phyloP scores from a whole-genome alignment of 2,113 vertebrate species.

The Sander lucioperca region DNA sequence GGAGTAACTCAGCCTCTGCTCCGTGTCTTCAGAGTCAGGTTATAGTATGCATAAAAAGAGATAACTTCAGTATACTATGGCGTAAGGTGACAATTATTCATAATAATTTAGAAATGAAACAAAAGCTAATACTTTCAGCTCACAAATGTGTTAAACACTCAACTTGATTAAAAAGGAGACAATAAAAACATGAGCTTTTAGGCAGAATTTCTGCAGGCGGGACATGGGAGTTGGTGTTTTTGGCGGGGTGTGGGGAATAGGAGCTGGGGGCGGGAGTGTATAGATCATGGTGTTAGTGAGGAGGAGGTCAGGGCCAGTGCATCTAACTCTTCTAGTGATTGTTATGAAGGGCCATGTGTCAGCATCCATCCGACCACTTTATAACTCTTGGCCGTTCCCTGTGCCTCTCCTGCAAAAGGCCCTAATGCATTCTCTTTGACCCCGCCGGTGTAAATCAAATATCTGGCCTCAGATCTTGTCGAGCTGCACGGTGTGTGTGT shows the following conservation, averaged over 20 bases:
- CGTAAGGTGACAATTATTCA: slow-evolving; percentile 20
- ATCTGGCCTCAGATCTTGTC: slow-evolving; percentile 74
- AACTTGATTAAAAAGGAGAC: neutral
- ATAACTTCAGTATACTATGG: neutral
- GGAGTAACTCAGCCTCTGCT: slow-evolving; percentile 41
- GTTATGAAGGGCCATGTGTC: slow-evolving; percentile 81
- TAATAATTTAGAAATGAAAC: slow-evolving; percentile 21
- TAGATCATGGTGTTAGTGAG: slow-evolving; percentile 59
- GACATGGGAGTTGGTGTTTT: slow-evolving; percentile 10
- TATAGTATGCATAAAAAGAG: slow-evolving; percentile 4
- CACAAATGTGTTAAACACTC: slow-evolving; percentile 18
- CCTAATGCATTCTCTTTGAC: slow-evolving; percentile 86
- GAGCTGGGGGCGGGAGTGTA: slow-evolving; percentile 48
- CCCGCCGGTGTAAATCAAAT: slow-evolving; percentile 80
- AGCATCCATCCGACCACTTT: slow-evolving; percentile 78
- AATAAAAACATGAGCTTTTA: neutral
- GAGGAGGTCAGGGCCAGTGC: slow-evolving; percentile 77
- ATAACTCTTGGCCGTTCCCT: slow-evolving; percentile 74
- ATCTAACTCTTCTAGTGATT: slow-evolving; percentile 75
- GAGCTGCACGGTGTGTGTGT: slow-evolving; percentile 35
- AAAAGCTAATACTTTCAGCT: slow-evolving; percentile 1
- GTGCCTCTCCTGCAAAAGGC: slow-evolving; percentile 70
- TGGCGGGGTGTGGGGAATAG: slow-evolving; percentile 19
- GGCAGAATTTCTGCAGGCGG: neutral
- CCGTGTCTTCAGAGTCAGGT: neutral